Evolutionary conservation across 2,888 invertebrate genomes (phyloP).

Genomic region (Parnassius smintheus): DNA sequence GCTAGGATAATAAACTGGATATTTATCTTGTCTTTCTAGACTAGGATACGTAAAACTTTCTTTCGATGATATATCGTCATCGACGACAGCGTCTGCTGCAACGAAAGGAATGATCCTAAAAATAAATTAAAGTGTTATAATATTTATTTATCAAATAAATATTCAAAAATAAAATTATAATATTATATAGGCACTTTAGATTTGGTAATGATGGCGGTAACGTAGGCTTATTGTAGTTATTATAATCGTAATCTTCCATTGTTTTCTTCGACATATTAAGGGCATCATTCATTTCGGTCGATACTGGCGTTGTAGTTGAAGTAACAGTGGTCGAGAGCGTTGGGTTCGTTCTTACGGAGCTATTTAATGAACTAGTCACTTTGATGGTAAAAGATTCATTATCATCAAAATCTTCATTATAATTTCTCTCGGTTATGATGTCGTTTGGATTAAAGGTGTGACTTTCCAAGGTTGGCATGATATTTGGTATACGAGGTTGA

Average conservation of each 20-base stretch:
- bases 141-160: background rate
- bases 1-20: conserved; percentile 64
- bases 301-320: conserved; percentile 41
- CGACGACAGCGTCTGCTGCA: conserved; percentile 90
- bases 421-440: conserved; percentile 63
- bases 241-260: conserved; percentile 84
- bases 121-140: conserved; percentile 37
- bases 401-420: conserved; percentile 63
- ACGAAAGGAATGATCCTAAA: conserved; percentile 92
- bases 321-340: conserved; percentile 45
- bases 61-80: conserved; percentile 70
- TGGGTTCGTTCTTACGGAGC: conserved; percentile 72
- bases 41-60: conserved; percentile 55
- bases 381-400: conserved; percentile 80
- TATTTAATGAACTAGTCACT: conserved; percentile 79
- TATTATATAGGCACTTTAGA: conserved; percentile 77
- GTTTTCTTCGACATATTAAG: conserved; percentile 78
- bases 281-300: conserved; percentile 50
- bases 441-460: conserved; percentile 62
- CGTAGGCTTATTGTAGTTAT: conserved; percentile 84
- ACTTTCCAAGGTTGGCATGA: conserved; percentile 50
- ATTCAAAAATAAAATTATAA: conserved; percentile 2
- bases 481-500: conserved; percentile 53
- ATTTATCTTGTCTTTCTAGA: conserved; percentile 65
- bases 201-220: conserved; percentile 92